These are phyloP conservation scores for Nixonia krombeini DNA, from an alignment of 1,140 invertebrate species.

Conservation along the genomic window DNA sequence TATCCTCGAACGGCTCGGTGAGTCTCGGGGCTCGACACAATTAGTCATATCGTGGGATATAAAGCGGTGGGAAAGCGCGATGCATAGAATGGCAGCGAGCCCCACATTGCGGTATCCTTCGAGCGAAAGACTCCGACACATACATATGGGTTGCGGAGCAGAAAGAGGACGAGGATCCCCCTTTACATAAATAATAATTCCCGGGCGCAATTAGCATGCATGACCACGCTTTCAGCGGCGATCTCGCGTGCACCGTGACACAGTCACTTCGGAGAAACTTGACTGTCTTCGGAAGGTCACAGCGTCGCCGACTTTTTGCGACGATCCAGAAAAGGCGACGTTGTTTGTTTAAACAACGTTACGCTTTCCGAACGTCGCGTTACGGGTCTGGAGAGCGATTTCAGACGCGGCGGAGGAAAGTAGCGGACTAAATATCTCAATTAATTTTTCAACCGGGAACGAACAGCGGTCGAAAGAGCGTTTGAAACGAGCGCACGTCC, in stretches of 20 bases:
- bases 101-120: slow-evolving; percentile 27
- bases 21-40: too few species aligned
- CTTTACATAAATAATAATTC: slow-evolving; percentile 26
- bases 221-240: neutral
- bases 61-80: slow-evolving; percentile 1
- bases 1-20: too few species aligned
- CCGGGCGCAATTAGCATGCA: slow-evolving; percentile 24
- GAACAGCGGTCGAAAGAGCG: too few species aligned
- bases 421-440: too few species aligned
- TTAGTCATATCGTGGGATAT: slow-evolving; percentile 3
- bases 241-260: neutral
- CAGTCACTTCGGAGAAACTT: slow-evolving; percentile 4
- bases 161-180: slow-evolving; percentile 31
- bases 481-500: too few species aligned
- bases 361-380: too few species aligned
- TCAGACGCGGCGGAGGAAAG: neutral
- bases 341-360: too few species aligned
- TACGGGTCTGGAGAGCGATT: too few species aligned
- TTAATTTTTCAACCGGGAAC: too few species aligned
- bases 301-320: too few species aligned
- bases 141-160: neutral
- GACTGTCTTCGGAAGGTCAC: slow-evolving; percentile 25
- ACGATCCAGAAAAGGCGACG: too few species aligned
- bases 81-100: slow-evolving; percentile 1
- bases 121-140: slow-evolving; percentile 1